These are phyloP conservation scores for Brachyhypopomus occidentalis DNA, from an alignment of 2,113 vertebrate genomes.

Conservation along the genomic window DNA sequence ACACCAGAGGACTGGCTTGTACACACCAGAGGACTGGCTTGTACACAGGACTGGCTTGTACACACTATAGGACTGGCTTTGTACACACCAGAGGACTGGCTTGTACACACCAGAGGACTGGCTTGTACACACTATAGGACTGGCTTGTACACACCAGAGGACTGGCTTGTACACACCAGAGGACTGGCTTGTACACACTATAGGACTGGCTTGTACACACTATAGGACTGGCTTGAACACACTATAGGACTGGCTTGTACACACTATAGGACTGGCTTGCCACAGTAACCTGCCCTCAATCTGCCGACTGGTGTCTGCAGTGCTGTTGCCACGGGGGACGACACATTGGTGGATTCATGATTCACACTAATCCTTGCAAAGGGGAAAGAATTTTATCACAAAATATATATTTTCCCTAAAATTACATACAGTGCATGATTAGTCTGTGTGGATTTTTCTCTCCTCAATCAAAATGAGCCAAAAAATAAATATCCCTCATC, in stretches of 20 bases:
- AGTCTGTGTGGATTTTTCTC: not conserved
- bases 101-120: not conserved
- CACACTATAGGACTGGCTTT: not conserved
- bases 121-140: not conserved
- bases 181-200: not conserved
- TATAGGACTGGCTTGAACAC: not conserved
- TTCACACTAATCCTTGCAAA: conserved; percentile 21
- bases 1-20: not conserved
- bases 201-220: not conserved
- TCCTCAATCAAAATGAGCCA: conserved; percentile 27
- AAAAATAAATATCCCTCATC: conserved; percentile 44
- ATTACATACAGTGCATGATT: not conserved
- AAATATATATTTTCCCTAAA: not conserved
- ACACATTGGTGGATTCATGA: conserved; percentile 26
- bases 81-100: not conserved
- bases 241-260: not conserved
- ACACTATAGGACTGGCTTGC: not conserved
- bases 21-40: not conserved
- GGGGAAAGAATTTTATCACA: not conserved
- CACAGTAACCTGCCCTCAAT: not conserved
- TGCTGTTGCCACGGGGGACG: conserved; percentile 44
- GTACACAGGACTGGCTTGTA: not conserved
- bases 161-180: not conserved
- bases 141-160: not conserved
- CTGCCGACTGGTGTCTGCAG: conserved; percentile 28